These are phyloP conservation scores for Limonius californicus DNA, from an alignment of 1,140 invertebrate genomes.

Conservation along the genomic window DNA sequence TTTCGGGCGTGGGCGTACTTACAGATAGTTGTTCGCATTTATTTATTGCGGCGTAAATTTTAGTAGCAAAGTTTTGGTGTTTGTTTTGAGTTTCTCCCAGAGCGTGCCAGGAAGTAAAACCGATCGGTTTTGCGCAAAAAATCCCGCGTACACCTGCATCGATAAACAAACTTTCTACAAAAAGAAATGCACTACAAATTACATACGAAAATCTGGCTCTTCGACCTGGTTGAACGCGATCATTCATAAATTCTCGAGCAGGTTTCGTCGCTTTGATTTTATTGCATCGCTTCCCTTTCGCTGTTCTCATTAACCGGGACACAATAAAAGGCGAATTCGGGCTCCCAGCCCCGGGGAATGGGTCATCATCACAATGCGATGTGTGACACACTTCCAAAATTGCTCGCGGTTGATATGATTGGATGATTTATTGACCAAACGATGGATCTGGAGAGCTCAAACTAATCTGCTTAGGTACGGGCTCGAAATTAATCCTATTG, in stretches of 20 bases:
- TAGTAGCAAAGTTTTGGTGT: too few species aligned
- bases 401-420: not conserved
- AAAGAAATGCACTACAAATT: slow-evolving; percentile 1
- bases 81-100: too few species aligned
- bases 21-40: not conserved
- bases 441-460: too few species aligned
- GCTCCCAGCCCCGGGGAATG: not conserved
- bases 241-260: not conserved
- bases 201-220: not conserved
- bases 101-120: not conserved
- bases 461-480: too few species aligned
- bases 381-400: not conserved
- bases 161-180: not conserved
- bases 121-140: not conserved
- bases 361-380: not conserved
- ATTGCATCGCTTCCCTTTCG: not conserved
- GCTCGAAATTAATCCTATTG: not conserved
- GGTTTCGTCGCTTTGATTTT: not conserved
- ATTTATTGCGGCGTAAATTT: not conserved
- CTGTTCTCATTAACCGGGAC: not conserved
- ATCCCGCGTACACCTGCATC: not conserved
- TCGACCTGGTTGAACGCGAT: not conserved
- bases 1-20: not conserved
- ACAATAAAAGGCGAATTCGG: not conserved
- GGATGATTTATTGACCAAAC: not conserved